A percentile compares a stretch with the other conserved stretches of the same genome.
Conservation (phyloP, 1,140 invertebrate genomes). For the Piezodorus guildinii region DNA sequence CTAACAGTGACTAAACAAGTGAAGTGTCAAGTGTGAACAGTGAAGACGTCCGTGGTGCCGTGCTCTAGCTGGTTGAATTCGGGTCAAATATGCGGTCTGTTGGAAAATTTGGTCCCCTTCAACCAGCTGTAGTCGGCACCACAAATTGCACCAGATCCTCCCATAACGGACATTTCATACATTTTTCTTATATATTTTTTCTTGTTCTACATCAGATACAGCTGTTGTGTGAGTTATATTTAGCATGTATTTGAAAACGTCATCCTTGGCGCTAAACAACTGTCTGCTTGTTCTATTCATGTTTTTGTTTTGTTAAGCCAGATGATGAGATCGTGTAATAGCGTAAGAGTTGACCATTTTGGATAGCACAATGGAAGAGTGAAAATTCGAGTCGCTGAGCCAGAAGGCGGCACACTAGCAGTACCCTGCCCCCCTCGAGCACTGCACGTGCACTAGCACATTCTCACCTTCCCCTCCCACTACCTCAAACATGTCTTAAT, state of each 20-base stretch:
- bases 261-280: no score
- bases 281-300: no score
- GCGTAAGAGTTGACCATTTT: background rate
- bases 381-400: background rate
- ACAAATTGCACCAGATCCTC: conserved; percentile 11
- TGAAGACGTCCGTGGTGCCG: conserved; percentile 24
- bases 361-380: conserved; percentile 7
- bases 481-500: no score
- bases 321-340: no score
- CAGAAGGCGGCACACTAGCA: no score
- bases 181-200: no score
- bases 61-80: conserved; percentile 51
- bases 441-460: conserved; percentile 9
- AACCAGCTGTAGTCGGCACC: conserved; percentile 52
- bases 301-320: no score
- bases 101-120: conserved; percentile 54
- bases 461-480: background rate
- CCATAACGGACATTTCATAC: no score
- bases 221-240: no score
- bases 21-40: background rate
- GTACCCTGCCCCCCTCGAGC: background rate
- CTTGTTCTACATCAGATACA: no score
- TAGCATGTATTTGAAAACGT: no score
- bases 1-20: background rate
- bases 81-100: conserved; percentile 46